Evolutionary conservation across 64 coral and sea anemone species (phyloP).

Genomic region (Montipora foliosa): DNA sequence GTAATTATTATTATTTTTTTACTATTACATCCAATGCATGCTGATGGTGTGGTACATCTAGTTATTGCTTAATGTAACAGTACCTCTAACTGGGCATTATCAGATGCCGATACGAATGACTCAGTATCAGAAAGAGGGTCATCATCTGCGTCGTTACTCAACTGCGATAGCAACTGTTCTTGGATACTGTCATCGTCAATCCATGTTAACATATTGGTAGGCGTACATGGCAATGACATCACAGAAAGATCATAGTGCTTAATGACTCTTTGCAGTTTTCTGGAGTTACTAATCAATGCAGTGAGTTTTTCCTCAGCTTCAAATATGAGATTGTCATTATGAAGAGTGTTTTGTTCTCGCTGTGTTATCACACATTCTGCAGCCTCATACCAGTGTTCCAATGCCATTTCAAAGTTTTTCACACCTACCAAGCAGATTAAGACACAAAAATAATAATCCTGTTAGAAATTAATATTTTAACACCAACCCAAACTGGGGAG

Average conservation of each 20-base stretch:
- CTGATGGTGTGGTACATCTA: no score
- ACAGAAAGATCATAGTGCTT: constrained; percentile 64
- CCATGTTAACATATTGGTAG: constrained; percentile 79
- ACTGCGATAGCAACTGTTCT: constrained; percentile 46
- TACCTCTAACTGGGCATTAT: constrained; percentile 91
- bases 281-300: constrained; percentile 61
- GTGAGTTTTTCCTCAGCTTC: constrained; percentile 75
- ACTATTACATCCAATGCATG: no score
- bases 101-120: constrained; percentile 92
- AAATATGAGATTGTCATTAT: constrained; percentile 31
- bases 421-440: constrained; percentile 44
- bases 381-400: constrained; percentile 92
- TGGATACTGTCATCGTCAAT: constrained; percentile 69
- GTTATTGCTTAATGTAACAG: not conserved
- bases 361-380: constrained; percentile 18
- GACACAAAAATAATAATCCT: not conserved
- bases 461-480: not conserved
- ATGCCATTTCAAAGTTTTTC: constrained; percentile 81
- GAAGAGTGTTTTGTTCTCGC: not conserved
- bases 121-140: constrained; percentile 73
- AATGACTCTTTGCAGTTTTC: constrained; percentile 66
- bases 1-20: no score
- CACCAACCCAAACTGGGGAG: no score
- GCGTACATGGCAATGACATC: constrained; percentile 3
- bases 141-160: constrained; percentile 6